Conservation (phyloP, 2,797 vertebrate species). For the Diglossa cyanea region DNA sequence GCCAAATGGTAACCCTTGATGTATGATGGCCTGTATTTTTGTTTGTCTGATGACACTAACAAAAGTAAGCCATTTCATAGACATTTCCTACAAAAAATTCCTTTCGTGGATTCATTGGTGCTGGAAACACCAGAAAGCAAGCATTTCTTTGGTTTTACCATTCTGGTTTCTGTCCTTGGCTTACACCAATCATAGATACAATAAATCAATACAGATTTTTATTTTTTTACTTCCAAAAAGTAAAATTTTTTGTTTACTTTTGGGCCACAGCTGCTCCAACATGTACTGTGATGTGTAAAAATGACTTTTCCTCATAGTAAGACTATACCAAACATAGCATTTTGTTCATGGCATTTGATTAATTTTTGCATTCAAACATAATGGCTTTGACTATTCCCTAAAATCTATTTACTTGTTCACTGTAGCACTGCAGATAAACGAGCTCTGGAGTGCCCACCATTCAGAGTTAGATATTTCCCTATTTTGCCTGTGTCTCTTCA, state of each 20-base stretch:
- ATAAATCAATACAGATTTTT: background rate
- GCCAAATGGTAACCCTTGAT: background rate
- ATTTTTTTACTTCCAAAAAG: background rate
- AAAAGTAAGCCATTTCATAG: background rate
- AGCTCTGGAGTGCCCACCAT: background rate
- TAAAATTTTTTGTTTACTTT: background rate
- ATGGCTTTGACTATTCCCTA: background rate
- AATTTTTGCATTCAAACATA: background rate
- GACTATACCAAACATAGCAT: background rate
- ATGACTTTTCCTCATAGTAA: background rate
- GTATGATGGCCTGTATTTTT: rapidly evolving
- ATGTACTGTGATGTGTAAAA: background rate
- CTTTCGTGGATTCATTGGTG: background rate
- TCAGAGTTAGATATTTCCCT: background rate
- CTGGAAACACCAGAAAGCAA: background rate
- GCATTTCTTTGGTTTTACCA: background rate
- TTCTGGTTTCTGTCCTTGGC: background rate
- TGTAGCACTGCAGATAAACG: background rate
- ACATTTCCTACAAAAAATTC: background rate
- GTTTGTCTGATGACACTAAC: background rate
- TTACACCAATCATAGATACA: background rate
- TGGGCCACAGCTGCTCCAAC: background rate
- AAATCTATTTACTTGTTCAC: background rate
- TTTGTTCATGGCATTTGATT: background rate
- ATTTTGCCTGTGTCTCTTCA: background rate